These are phyloP conservation scores for Diachrysia chrysitis DNA, from an alignment of 2,888 invertebrate genomes.

Conservation along the genomic window DNA sequence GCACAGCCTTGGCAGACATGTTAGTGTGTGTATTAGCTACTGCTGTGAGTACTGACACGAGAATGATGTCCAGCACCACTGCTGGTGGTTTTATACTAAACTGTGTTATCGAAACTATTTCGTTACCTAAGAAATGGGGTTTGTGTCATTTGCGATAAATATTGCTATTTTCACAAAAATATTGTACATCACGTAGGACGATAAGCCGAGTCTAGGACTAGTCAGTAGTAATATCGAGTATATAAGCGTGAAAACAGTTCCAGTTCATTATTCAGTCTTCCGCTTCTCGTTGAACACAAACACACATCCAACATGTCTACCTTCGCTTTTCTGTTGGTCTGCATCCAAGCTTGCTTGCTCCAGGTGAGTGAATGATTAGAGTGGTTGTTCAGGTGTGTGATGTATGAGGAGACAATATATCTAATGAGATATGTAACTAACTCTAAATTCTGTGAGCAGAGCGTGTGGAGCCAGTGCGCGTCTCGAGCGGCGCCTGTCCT, in stretches of 20 bases:
- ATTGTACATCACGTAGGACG: conserved; percentile 8
- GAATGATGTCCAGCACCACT: conserved; percentile 23
- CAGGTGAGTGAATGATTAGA: conserved; percentile 29
- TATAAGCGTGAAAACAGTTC: conserved; percentile 12
- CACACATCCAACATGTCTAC: conserved; percentile 38
- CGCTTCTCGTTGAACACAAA: conserved; percentile 21
- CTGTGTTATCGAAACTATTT: background rate
- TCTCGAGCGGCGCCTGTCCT: background rate
- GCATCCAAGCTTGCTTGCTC: conserved; percentile 49
- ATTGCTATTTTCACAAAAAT: background rate
- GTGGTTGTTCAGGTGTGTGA: too few relatives aligned
- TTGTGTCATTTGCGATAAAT: conserved; percentile 6
- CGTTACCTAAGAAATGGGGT: conserved; percentile 3
- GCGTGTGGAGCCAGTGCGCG: conserved; percentile 39
- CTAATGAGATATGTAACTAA: background rate
- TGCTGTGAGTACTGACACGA: conserved; percentile 16
- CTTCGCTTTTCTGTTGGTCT: conserved; percentile 39
- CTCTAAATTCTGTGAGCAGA: conserved; percentile 18
- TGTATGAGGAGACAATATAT: background rate
- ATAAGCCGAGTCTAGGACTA: conserved; percentile 19
- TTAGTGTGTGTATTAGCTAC: background rate
- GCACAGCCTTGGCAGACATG: conserved; percentile 44
- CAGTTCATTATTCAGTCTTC: conserved; percentile 23
- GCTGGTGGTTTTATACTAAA: conserved; percentile 21
- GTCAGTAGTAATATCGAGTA: conserved; percentile 7